Conservation (phyloP, 2,888 invertebrate species). For the Ypsolopha scabrella region DNA sequence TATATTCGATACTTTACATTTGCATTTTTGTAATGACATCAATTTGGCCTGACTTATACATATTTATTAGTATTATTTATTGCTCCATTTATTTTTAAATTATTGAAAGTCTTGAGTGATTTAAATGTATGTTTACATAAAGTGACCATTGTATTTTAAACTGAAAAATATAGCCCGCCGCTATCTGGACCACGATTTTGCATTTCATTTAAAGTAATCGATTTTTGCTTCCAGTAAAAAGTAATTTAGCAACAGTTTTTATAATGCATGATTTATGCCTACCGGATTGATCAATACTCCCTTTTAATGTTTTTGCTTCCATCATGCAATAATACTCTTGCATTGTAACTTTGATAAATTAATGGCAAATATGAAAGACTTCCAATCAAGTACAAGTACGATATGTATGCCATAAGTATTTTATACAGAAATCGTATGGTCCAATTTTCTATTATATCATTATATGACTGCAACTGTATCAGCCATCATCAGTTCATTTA, state of each 20-base stretch:
- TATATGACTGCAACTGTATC: too few species aligned
- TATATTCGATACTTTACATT: conserved; percentile 33
- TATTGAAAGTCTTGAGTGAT: conserved; percentile 42
- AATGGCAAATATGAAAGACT: background rate
- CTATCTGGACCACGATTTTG: conserved; percentile 38
- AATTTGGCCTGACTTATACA: conserved; percentile 35
- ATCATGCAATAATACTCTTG: background rate
- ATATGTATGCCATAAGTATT: too few species aligned
- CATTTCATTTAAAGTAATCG: conserved; percentile 36
- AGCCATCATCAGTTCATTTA: too few species aligned
- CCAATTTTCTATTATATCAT: too few species aligned
- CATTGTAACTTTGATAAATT: background rate
- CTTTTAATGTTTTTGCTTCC: background rate
- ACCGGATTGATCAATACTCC: background rate
- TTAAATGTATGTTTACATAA: conserved; percentile 43
- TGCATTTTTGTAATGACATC: conserved; percentile 48
- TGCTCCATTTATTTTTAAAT: conserved; percentile 16
- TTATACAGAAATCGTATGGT: too few species aligned
- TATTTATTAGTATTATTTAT: conserved; percentile 61
- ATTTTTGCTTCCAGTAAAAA: conserved; percentile 30
- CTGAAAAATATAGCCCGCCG: conserved; percentile 33
- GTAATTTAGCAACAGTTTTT: conserved; percentile 5
- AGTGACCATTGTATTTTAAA: conserved; percentile 42
- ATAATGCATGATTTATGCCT: background rate
- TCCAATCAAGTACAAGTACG: too few species aligned